A percentile compares a stretch with the other conserved stretches of the same genome.
Conservation (phyloP, 2,888 invertebrate species). For the Cataglyphis rosenhaueri region DNA sequence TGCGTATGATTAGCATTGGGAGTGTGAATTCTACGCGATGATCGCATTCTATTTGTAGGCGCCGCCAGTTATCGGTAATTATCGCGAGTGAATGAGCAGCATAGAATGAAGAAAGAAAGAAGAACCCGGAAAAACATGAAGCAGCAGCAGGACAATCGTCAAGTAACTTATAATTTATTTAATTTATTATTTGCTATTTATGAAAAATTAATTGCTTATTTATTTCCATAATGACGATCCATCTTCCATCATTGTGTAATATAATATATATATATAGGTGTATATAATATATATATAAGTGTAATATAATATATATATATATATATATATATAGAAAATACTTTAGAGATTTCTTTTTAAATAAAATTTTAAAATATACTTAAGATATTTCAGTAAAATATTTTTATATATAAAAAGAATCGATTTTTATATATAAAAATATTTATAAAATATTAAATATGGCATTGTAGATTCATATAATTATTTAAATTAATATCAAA, state of each 20-base stretch:
- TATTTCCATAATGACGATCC: neutral
- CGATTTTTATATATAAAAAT: too few species aligned
- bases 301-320: neutral
- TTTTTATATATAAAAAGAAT: too few species aligned
- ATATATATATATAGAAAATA: neutral
- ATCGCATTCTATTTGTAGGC: neutral
- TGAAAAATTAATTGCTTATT: neutral
- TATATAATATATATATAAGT: too few species aligned
- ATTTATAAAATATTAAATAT: neutral
- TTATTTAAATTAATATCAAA: too few species aligned
- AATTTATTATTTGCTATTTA: neutral
- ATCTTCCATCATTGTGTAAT: neutral
- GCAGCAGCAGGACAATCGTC: neutral
- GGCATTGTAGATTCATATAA: neutral
- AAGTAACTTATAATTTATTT: neutral
- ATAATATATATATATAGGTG: neutral
- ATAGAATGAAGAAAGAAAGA: neutral
- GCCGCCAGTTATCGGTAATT: neutral
- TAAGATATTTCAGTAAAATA: neutral
- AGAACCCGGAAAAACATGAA: neutral
- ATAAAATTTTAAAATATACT: neutral
- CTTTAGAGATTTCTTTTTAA: neutral
- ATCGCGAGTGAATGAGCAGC: neutral
- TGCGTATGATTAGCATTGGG: neutral
- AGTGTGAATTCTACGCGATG: neutral